Evolutionary conservation across 2,113 vertebrate genomes (phyloP).

Genomic region (Tichodroma muraria): DNA sequence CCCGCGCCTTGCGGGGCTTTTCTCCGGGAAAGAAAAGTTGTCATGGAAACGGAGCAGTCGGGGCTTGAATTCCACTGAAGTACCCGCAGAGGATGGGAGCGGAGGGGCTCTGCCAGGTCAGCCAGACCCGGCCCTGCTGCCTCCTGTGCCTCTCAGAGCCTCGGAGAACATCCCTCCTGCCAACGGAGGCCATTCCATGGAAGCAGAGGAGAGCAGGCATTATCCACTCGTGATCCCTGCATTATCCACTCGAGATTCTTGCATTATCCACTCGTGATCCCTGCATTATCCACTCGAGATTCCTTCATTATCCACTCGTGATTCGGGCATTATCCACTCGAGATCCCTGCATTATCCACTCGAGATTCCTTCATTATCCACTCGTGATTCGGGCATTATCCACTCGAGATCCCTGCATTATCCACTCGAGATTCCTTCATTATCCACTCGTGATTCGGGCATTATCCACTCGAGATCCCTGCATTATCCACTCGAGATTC

Average conservation of each 20-base stretch:
- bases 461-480: too few species aligned
- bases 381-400: too few species aligned
- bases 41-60: not conserved
- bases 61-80: not conserved
- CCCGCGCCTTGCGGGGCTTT: not conserved
- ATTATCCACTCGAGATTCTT: fast-evolving
- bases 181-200: fast-evolving
- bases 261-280: too few species aligned
- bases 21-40: not conserved
- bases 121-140: not conserved
- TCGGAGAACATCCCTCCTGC: fast-evolving
- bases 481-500: fast-evolving
- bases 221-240: not conserved
- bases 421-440: too few species aligned
- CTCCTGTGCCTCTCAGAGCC: not conserved
- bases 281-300: too few species aligned
- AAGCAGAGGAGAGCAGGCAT: not conserved
- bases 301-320: fast-evolving
- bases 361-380: too few species aligned
- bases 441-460: too few species aligned
- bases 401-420: not conserved
- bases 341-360: not conserved
- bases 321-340: not conserved
- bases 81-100: not conserved
- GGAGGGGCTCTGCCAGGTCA: not conserved